These are phyloP conservation scores for Monoplex corrugatus DNA, from an alignment of 2,888 invertebrate genomes.

Conservation along the genomic window DNA sequence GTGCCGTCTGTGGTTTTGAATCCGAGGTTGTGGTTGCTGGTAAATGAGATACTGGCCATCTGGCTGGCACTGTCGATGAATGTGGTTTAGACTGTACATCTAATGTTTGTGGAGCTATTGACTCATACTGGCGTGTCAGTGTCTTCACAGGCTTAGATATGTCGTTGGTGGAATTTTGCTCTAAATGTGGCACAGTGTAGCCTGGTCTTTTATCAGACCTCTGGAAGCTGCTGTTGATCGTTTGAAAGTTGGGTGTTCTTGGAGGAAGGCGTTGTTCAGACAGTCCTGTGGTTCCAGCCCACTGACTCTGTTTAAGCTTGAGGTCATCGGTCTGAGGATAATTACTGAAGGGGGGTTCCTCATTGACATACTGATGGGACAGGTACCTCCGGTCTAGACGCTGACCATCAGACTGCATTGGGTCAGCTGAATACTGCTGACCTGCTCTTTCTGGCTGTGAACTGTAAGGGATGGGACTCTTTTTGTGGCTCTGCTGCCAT, in stretches of 20 bases:
- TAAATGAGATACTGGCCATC: background rate
- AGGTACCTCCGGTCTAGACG: background rate
- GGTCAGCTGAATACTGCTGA: background rate
- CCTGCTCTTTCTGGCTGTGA: background rate
- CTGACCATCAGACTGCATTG: background rate
- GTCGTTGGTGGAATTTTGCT: background rate
- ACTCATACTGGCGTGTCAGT: background rate
- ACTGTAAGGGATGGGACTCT: background rate
- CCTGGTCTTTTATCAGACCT: background rate
- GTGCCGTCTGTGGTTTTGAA: background rate
- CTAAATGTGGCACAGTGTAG: background rate
- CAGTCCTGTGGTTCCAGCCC: background rate
- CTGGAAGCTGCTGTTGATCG: too few species aligned
- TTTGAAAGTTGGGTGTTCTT: background rate
- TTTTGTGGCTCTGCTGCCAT: conserved; percentile 57
- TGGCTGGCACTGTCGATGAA: background rate
- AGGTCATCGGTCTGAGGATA: conserved; percentile 53
- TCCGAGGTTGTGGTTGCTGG: background rate
- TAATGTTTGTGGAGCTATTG: background rate
- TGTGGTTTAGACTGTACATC: too few species aligned
- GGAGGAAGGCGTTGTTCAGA: background rate
- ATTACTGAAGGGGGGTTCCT: background rate
- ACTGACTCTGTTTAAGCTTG: conserved; percentile 42
- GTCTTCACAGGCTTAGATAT: background rate
- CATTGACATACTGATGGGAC: conserved; percentile 35